Base-by-base conservation (phyloP, 2,113 vertebrate species). In the Heloderma charlesbogerti region DNA sequence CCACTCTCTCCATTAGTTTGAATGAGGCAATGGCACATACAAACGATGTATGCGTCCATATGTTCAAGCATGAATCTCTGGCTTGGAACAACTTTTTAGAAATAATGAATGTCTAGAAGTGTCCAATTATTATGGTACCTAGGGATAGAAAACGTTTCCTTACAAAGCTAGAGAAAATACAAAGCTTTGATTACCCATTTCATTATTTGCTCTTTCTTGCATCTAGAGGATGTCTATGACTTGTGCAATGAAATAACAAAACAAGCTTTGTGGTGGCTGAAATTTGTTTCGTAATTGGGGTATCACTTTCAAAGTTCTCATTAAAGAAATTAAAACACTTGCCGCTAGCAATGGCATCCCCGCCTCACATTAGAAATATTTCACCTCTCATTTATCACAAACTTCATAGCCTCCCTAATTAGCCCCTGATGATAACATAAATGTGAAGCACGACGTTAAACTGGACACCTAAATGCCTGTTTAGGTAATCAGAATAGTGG, bases 251-350 rank as follows among this genome's bases (percentile, higher is more conserved):
- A 43, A 45, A 83, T 34, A 74, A 57, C 88, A 74, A 82, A 54
- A 0, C 71, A 10, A 71, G 25, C 86, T 91, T 89, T 57, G 43
- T 92, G 79, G 27, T 12, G 18, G 45, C 27, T 66, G 29, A 2
- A 10, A 43, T 89, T 86, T 86, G 75, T 89, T 93, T 93, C 89
- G 31, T 87, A 48, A 85, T 82, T 82, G 0, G 12, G 40, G 31
- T 66, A 77, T 63, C 54, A 34, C 54, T 90, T 90, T 45, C 88
- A 77, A 48, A 66, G 40, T 22, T 18, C 43, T 85, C 57, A 85
- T 84, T 84, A 85, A 90, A 66, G 43, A 84, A 72, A 88, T 78
- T 66, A 60, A 63, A 88, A 79, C 37, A 45, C 74, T 77, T n/a
- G n/a, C n/a, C 6, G 22, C 8, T 63, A 78, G 37, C 54, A 45